A percentile compares a stretch with the other conserved stretches of the same genome.
Conservation (phyloP, 1,140 invertebrate species). For the Drosophila jambulina region DNA sequence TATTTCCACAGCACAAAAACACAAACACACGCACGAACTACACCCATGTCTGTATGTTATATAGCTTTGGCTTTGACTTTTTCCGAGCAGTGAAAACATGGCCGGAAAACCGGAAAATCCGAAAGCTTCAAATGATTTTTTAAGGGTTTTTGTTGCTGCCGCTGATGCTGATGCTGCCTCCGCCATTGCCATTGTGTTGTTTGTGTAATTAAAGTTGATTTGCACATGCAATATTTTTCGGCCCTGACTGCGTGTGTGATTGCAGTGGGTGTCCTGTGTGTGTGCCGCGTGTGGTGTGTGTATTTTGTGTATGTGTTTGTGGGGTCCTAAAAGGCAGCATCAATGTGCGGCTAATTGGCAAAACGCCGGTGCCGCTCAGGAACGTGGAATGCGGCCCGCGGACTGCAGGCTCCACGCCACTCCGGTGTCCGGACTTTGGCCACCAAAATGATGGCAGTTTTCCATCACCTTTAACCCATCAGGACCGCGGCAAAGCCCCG, state of each 20-base stretch:
- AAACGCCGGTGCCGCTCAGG: conserved; percentile 36
- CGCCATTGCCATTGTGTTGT: conserved; percentile 32
- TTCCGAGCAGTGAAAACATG: conserved; percentile 7
- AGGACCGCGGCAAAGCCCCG: conserved; percentile 9
- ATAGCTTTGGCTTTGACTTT: conserved; percentile 30
- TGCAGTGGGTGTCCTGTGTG: conserved; percentile 14
- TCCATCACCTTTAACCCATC: conserved; percentile 25
- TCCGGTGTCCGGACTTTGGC: conserved; percentile 18
- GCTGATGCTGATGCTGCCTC: neutral
- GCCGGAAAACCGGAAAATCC: conserved; percentile 20
- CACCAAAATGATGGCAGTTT: conserved; percentile 44
- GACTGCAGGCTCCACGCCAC: conserved; percentile 1
- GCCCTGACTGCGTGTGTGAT: conserved; percentile 15
- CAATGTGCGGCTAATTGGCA: conserved; percentile 62
- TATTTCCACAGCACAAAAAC: conserved; percentile 1
- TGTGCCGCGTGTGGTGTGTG: conserved; percentile 3
- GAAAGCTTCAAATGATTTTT: conserved; percentile 42
- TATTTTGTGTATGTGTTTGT: conserved; percentile 1
- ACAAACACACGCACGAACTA: neutral
- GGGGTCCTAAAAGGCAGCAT: conserved; percentile 48
- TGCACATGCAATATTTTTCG: conserved; percentile 63
- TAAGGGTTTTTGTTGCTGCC: conserved; percentile 11
- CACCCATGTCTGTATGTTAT: conserved; percentile 2
- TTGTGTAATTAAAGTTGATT: conserved; percentile 67
- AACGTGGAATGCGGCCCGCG: conserved; percentile 15